Evolutionary conservation across 30 jellyfish, hydroid and myxozoan species (phyloP), one percentile per base, ranked within the genome.

Genomic region (Aurelia aurita): DNA sequence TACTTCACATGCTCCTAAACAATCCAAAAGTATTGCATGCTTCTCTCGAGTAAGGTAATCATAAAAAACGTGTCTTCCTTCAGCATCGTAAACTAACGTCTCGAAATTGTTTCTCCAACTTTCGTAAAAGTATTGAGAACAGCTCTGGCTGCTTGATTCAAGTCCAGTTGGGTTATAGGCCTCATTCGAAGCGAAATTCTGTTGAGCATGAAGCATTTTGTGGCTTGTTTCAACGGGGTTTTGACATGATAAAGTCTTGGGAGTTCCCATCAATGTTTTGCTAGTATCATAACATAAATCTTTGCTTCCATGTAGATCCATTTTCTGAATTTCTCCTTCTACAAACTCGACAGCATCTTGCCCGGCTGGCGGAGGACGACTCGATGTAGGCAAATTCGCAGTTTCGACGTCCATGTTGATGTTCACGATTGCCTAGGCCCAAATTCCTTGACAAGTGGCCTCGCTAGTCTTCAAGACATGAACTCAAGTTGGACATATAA

Each of bases 361-460:
- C 69, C 97, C 97, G 57, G 97, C 91, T 51, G 97, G 97, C 59
- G 93, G 90, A 63, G 91, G 93, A 29, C 97, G 93, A 76, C 92
- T 79, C 57, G 97, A 89, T 10, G 97, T 81, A 13, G 91, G 93
- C 84, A 89, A 82, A 64, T 78, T 79, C 82, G 79, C 68, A 5
- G 75, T 55, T 18, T 87, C 96, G 43, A 51, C 73, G 89, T 85
- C 89, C 88, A 85, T 85, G 64, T 74, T 73, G 83, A 57, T n/a
- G 61, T 25, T 61, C n/a, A 61, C 47, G 18, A 67, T 19, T 74
- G 77, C 44, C 74, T 70, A 57, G 85, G 85, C 85, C 85, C 47
- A 82, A 61, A 73, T 72, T 87, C 80, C 60, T 59, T 77, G 23
- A 64, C 68, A 64, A 61, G 73, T 23, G 46, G 89, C 75, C 55